Evolutionary conservation across 2,797 vertebrate species (phyloP).

Genomic region (Florisuga fusca): DNA sequence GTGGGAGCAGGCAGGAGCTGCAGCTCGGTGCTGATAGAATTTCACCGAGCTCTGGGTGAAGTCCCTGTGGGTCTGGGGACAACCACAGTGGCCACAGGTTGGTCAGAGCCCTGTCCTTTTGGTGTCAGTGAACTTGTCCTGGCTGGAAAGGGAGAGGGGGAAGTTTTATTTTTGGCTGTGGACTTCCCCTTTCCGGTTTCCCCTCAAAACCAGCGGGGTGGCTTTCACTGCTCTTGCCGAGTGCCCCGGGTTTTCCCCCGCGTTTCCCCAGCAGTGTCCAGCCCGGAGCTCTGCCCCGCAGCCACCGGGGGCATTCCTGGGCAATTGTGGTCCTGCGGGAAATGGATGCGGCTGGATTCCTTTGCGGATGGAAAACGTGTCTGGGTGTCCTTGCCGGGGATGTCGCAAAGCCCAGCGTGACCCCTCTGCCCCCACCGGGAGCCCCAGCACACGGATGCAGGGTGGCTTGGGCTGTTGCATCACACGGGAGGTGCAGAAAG

Average conservation of each 20-base stretch:
- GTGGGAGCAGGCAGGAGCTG: not conserved
- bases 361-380: rapidly evolving
- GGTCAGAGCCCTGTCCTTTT: not conserved
- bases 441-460: rapidly evolving
- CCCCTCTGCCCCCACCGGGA: rapidly evolving
- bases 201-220: not conserved
- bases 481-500: not conserved
- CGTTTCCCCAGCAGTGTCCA: not conserved
- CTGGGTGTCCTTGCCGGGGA: not conserved
- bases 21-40: rapidly evolving
- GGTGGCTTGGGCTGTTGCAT: not conserved
- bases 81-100: not conserved
- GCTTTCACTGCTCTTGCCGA: not conserved
- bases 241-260: not conserved
- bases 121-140: not conserved
- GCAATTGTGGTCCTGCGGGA: rapidly evolving
- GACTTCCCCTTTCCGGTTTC: not conserved
- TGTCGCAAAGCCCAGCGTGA: not conserved
- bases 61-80: not conserved
- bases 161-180: not conserved
- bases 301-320: not conserved
- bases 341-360: rapidly evolving
- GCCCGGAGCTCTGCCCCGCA: not conserved
- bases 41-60: not conserved
- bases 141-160: not conserved